Percentiles rank a stretch among this genome's conserved stretches.
Conservation (phyloP, 2,113 vertebrate genomes). For the Oryzias celebensis region DNA sequence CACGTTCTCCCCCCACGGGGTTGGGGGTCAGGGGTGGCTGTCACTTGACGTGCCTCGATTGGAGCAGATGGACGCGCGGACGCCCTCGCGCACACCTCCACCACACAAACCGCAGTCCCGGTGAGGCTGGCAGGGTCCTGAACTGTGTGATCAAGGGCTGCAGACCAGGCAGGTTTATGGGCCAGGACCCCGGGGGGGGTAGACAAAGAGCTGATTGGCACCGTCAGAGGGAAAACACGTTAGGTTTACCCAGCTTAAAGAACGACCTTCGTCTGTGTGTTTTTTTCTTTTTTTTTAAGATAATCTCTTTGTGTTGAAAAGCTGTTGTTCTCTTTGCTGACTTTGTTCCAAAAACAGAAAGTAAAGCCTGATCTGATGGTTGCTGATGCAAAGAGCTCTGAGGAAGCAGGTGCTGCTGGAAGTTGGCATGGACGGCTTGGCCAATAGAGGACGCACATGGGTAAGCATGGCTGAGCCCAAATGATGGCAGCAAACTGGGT, state of each 20-base stretch:
- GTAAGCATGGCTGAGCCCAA: conserved; percentile 52
- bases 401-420: conserved; percentile 47
- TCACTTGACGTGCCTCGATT: conserved; percentile 54
- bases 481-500: conserved; percentile 54
- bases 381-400: conserved; percentile 24
- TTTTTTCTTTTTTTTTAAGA: conserved; percentile 19
- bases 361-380: conserved; percentile 24
- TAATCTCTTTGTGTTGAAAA: conserved; percentile 4
- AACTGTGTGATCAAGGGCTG: conserved; percentile 56
- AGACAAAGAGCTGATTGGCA: conserved; percentile 60
- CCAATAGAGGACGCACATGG: conserved; percentile 48
- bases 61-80: conserved; percentile 60
- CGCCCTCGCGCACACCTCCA: conserved; percentile 7
- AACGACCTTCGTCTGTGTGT: not conserved
- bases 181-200: conserved; percentile 47
- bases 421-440: conserved; percentile 35
- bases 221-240: conserved; percentile 33
- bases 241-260: conserved; percentile 52
- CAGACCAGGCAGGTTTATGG: conserved; percentile 57
- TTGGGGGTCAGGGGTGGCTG: conserved; percentile 58
- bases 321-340: conserved; percentile 20
- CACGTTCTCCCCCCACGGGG: conserved; percentile 17
- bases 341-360: conserved; percentile 15
- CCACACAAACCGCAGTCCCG: conserved; percentile 25
- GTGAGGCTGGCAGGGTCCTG: conserved; percentile 67